Evolutionary conservation across 1,140 invertebrate species (phyloP).

Genomic region (Nylanderia fulva): DNA sequence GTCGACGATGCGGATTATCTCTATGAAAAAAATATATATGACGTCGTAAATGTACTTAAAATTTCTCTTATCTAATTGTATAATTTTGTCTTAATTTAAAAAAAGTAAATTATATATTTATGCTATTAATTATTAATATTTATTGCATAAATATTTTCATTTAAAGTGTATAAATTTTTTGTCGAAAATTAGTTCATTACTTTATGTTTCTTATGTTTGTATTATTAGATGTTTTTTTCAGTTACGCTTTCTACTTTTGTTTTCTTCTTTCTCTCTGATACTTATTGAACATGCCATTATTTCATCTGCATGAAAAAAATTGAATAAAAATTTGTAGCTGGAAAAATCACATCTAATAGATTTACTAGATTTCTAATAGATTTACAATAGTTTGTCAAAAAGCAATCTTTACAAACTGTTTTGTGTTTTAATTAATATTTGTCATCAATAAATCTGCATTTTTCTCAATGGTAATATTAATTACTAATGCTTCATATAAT

Average conservation of each 20-base stretch:
- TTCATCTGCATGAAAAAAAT: not conserved
- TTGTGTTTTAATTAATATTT: slow-evolving; percentile 7
- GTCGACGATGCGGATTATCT: slow-evolving; percentile 17
- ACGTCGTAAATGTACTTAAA: too few relatives aligned
- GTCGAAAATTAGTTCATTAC: not conserved
- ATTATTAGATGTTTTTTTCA: slow-evolving; percentile 9
- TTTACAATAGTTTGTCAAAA: not conserved
- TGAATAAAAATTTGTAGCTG: not conserved
- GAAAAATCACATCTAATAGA: slow-evolving; percentile 9
- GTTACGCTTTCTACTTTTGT: slow-evolving; percentile 8
- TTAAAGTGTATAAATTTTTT: not conserved
- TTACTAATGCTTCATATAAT: not conserved
- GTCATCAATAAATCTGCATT: slow-evolving; percentile 1
- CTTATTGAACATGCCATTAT: not conserved
- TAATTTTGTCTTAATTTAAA: not conserved
- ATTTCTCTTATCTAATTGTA: not conserved
- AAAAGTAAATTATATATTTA: not conserved
- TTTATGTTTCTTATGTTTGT: not conserved
- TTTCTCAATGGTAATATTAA: slow-evolving; percentile 5
- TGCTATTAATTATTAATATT: too few relatives aligned
- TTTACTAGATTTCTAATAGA: too few relatives aligned
- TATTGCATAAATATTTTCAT: not conserved
- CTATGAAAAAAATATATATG: not conserved
- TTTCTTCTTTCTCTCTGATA: not conserved
- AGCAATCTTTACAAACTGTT: not conserved